Conservation (phyloP, 2,888 invertebrate genomes). For the Cheilosia variabilis region DNA sequence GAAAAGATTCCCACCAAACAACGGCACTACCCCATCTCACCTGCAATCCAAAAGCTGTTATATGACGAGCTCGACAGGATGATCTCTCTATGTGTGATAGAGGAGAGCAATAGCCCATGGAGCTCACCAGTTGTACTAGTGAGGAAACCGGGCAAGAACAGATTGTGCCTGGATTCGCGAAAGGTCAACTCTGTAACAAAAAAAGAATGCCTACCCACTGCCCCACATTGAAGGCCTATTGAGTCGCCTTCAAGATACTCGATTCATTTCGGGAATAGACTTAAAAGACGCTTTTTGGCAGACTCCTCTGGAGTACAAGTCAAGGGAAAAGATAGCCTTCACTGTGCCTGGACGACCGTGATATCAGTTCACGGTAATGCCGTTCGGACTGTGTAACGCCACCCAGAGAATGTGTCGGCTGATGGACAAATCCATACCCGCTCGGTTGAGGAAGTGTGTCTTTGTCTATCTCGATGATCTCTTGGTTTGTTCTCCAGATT, state of each 20-base stretch:
- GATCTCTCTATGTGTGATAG: not conserved
- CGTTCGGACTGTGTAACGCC: conserved; percentile 1
- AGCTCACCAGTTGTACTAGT: not conserved
- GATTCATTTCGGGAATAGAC: not conserved
- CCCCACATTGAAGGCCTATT: not conserved
- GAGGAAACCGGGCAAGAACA: conserved; percentile 3
- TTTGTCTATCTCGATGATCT: conserved; percentile 22
- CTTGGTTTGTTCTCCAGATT: not conserved
- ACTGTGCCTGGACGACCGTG: too few relatives aligned
- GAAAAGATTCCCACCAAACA: not conserved
- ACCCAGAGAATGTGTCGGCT: conserved; percentile 30
- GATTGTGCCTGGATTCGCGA: conserved; percentile 11
- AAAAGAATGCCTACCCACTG: not conserved
- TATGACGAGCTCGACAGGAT: conserved; percentile 31
- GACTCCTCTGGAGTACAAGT: not conserved
- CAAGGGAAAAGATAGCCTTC: not conserved
- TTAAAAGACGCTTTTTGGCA: not conserved
- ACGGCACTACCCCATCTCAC: conserved; percentile 29
- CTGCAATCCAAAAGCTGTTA: conserved; percentile 17
- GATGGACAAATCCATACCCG: conserved; percentile 29
- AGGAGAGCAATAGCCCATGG: too few relatives aligned
- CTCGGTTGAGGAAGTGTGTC: conserved; percentile 4
- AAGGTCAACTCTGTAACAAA: not conserved
- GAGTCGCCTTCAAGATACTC: not conserved
- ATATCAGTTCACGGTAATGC: not conserved